Base-by-base conservation (phyloP, 2,888 invertebrate species). In the Pristionchus maxplancki region DNA sequence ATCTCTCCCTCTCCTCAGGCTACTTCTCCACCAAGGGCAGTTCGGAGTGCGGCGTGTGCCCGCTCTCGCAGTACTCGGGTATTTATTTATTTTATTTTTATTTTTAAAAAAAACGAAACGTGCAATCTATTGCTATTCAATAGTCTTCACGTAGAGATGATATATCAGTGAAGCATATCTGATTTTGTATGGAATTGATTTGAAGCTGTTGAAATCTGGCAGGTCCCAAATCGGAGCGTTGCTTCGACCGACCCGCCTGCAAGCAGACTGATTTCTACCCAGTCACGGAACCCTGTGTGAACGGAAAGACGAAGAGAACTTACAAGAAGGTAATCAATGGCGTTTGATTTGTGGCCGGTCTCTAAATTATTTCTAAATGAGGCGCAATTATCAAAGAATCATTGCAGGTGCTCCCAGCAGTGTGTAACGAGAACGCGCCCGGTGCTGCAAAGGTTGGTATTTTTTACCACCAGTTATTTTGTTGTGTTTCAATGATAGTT, bases 241-340 rank as follows among this genome's bases (percentile, higher is more conserved):
- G 96, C 92, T 91, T 93, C 34, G 92, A 92, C 20, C 93, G 95
- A 82, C 96, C 95, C 44, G 93, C 95, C 0, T 96, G 96, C 92
- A 95, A 95, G 2, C 92, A 93, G 37, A 93, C 95, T 67, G 96
- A 96, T 92, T 96, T 95, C 93, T 96, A 95, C 91, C 95, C 95
- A 87, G 94, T 95, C 44, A 95, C 95, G 89, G 95, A 95, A 44
- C 95, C 96, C 0, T 96, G 96, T 93, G 89, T 87, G 44, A 88
- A 83, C 58, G 89, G 84, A 50, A 88, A 87, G 40, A 88, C 96
- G 0, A 93, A 94, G 90, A 93, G 95, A 1, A 92, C 94, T 34
- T 96, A 96, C 94, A 93, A 95, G 88, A 96, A 96, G 96, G 95
- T 96, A 34, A 67, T n/a, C n/a, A n/a, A n/a, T n/a, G n/a, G n/a